These are phyloP conservation scores for Telenomus remus DNA, from an alignment of 1,140 invertebrate genomes.

Conservation along the genomic window DNA sequence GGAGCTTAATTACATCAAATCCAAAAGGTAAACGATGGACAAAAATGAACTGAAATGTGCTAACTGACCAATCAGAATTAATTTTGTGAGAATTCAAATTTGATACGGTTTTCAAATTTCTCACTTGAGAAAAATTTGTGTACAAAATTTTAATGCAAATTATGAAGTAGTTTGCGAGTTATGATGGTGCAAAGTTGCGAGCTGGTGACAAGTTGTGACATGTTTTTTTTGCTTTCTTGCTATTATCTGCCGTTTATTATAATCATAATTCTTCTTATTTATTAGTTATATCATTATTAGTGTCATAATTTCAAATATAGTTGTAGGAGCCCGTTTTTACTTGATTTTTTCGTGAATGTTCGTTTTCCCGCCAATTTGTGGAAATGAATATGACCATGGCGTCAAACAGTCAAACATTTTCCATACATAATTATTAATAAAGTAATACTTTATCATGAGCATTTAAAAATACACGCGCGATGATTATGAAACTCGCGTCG, in stretches of 20 bases:
- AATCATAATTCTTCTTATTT: too few relatives aligned
- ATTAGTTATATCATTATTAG: too few relatives aligned
- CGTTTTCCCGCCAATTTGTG: not conserved
- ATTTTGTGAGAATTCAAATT: not conserved
- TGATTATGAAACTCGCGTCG: conserved; percentile 57
- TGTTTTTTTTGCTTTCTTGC: not conserved
- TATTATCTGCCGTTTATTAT: too few relatives aligned
- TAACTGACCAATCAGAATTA: not conserved
- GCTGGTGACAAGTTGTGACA: conserved; percentile 11
- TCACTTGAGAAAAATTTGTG: conserved; percentile 11
- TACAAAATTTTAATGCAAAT: not conserved
- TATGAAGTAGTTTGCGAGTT: not conserved
- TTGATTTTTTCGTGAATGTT: too few relatives aligned
- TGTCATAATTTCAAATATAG: too few relatives aligned
- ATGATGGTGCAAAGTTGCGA: conserved; percentile 22
- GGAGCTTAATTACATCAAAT: conserved; percentile 28
- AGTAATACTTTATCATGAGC: conserved; percentile 29
- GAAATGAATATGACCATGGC: too few relatives aligned
- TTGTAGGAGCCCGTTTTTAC: too few relatives aligned
- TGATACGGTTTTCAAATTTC: conserved; percentile 9
- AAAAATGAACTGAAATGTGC: not conserved
- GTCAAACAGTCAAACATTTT: too few relatives aligned
- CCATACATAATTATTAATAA: conserved; percentile 1
- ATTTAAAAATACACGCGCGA: conserved; percentile 57
- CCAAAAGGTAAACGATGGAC: conserved; percentile 41